Conservation (phyloP, 1,140 invertebrate species). For the Trachymyrmex septentrionalis region DNA sequence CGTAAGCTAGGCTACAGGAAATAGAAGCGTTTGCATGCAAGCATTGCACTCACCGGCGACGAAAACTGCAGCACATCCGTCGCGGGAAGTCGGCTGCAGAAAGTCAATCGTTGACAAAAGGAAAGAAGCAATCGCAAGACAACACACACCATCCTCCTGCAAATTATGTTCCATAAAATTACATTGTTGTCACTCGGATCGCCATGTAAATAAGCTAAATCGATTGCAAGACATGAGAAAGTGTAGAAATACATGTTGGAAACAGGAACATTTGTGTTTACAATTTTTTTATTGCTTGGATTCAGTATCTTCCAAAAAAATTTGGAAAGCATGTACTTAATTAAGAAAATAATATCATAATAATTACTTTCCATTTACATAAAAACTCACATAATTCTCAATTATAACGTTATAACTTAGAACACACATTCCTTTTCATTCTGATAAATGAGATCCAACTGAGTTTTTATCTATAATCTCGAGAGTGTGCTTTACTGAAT, state of each 20-base stretch:
- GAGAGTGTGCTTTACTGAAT: too few species aligned
- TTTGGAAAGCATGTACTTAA: background rate
- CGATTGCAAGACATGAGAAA: background rate
- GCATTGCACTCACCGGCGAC: slow-evolving; percentile 65
- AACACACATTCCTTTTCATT: too few species aligned
- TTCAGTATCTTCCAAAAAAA: background rate
- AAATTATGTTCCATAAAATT: slow-evolving; percentile 23
- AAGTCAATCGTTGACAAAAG: background rate
- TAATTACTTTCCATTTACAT: background rate
- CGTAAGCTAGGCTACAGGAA: slow-evolving; percentile 91
- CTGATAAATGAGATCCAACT: too few species aligned
- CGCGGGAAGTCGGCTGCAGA: background rate
- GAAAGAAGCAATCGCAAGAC: background rate
- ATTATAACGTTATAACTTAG: too few species aligned
- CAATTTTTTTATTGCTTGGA: slow-evolving; percentile 4
- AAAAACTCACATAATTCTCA: too few species aligned
- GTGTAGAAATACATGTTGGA: slow-evolving; percentile 8
- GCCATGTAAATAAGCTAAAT: slow-evolving; percentile 38
- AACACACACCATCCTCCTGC: background rate
- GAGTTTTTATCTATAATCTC: too few species aligned
- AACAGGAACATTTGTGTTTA: background rate
- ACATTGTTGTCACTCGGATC: background rate
- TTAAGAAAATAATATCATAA: background rate
- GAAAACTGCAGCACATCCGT: slow-evolving; percentile 26
- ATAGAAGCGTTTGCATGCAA: slow-evolving; percentile 66